phyloP scores from a whole-genome alignment of 1,140 invertebrate genomes.

The Orchestia grillus region DNA sequence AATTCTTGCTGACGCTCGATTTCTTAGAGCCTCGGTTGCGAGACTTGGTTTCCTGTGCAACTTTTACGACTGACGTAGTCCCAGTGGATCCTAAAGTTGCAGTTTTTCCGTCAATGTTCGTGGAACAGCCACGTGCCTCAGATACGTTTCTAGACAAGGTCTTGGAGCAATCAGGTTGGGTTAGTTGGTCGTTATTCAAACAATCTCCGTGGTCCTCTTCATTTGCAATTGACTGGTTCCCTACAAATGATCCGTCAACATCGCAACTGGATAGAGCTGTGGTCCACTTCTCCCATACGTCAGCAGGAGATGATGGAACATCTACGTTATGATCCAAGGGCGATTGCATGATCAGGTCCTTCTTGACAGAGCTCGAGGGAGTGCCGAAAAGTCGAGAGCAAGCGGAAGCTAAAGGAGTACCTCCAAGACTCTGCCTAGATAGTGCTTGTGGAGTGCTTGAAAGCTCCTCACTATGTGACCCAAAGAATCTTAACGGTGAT shows the following conservation, averaged over 20 bases:
- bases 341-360: neutral
- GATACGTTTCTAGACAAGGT: neutral
- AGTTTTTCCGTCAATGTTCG: neutral
- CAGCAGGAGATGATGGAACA: neutral
- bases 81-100: neutral
- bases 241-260: neutral
- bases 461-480: neutral
- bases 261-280: neutral
- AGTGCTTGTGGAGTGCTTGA: neutral
- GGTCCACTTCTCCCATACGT: conserved; percentile 43
- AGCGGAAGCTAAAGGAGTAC: neutral
- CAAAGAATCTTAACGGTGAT: neutral
- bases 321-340: neutral
- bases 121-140: neutral
- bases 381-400: neutral
- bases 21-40: neutral
- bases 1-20: neutral
- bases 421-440: neutral
- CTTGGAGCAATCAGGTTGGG: neutral
- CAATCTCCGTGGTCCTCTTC: neutral
- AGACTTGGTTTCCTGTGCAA: neutral
- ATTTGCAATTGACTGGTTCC: neutral
- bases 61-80: neutral
- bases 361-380: neutral
- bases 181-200: neutral